phyloP scores from a whole-genome alignment of 2,888 invertebrate genomes.

The Alloplasta piceator region DNA sequence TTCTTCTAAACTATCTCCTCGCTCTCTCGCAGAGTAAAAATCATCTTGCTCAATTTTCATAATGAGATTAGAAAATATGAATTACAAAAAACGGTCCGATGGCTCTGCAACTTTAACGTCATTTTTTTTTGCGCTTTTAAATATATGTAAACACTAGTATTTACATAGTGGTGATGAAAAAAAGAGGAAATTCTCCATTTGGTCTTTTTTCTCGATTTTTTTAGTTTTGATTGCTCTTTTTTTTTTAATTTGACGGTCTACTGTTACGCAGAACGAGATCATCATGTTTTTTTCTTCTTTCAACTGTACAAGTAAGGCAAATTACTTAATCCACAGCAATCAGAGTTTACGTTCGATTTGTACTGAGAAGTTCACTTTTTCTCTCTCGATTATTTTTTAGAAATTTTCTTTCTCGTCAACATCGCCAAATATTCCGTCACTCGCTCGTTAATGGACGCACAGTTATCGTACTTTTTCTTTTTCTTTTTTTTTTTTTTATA shows the following conservation, averaged over 20 bases:
- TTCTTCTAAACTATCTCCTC: not conserved
- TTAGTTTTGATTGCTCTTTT: not conserved
- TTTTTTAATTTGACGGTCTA: constrained; percentile 15
- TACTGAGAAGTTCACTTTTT: constrained; percentile 54
- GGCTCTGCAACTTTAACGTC: not conserved
- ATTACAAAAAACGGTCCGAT: constrained; percentile 17
- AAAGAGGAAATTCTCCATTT: constrained; percentile 15
- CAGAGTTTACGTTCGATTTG: constrained; percentile 62
- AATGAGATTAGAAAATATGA: constrained; percentile 31
- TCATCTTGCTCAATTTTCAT: constrained; percentile 12
- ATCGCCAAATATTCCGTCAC: constrained; percentile 28
- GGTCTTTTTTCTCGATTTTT: constrained; percentile 11
- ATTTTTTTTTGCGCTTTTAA: constrained; percentile 9
- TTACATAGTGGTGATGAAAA: constrained; percentile 37
- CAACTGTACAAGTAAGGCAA: constrained; percentile 64
- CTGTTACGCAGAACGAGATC: constrained; percentile 41
- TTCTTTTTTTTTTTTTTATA: not conserved
- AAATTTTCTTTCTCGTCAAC: constrained; percentile 19
- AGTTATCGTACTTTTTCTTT: constrained; percentile 18
- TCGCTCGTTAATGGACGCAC: constrained; percentile 24
- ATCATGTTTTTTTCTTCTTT: constrained; percentile 1
- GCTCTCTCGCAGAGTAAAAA: constrained; percentile 23
- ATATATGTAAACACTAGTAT: constrained; percentile 53
- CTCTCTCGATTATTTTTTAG: too few species aligned
- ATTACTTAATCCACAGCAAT: constrained; percentile 61